Percentiles rank a stretch among this genome's conserved stretches.
Evolutionary conservation across 2,797 vertebrate genomes (phyloP).

Genomic region (Ciconia nigra): DNA sequence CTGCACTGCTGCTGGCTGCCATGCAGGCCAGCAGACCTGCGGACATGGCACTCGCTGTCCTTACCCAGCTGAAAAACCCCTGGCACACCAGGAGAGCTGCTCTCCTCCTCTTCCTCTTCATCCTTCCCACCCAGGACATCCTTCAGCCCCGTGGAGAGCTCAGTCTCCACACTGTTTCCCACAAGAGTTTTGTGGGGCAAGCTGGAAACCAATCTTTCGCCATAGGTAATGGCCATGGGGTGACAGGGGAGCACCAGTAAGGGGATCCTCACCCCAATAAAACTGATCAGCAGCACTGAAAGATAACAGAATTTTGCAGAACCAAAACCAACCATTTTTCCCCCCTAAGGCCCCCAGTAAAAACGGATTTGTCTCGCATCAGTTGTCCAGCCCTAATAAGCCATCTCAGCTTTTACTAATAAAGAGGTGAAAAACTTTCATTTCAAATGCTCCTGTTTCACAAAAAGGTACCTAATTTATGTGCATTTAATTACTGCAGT

Average conservation of each 20-base stretch:
- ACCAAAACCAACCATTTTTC: background rate
- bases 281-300: background rate
- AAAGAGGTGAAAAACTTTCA: background rate
- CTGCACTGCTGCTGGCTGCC: background rate
- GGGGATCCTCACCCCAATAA: background rate
- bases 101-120: background rate
- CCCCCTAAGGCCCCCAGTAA: background rate
- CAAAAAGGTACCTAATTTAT: background rate
- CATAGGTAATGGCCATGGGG: accelerated
- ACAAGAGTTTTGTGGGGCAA: accelerated
- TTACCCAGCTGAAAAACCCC: background rate
- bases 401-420: background rate
- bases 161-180: background rate
- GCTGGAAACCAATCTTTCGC: accelerated
- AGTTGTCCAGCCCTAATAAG: background rate
- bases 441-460: background rate
- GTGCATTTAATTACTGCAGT: background rate
- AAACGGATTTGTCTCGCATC: background rate
- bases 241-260: background rate
- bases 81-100: background rate
- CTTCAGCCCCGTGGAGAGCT: accelerated
- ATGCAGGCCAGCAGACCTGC: background rate
- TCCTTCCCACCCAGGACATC: background rate
- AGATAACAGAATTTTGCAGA: background rate
- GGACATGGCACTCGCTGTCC: accelerated